phyloP scores from a whole-genome alignment of 2,888 invertebrate species.

The Pemphredon lugubris region DNA sequence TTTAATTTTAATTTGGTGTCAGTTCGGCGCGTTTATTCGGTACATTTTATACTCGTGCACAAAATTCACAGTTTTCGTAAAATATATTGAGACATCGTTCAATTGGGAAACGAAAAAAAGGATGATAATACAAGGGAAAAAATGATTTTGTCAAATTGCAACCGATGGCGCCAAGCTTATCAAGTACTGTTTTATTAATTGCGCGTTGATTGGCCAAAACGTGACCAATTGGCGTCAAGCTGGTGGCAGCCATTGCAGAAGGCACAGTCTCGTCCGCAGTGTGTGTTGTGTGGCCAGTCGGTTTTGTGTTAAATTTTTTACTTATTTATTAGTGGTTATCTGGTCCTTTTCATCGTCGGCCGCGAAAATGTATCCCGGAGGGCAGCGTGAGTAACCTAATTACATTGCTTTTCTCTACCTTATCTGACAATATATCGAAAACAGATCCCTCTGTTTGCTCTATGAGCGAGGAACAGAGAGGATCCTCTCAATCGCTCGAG shows the following conservation, averaged over 20 bases:
- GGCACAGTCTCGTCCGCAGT: constrained; percentile 71
- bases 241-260: constrained; percentile 74
- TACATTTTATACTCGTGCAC: too few species aligned
- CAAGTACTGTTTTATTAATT: constrained; percentile 37
- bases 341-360: constrained; percentile 74
- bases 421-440: constrained; percentile 33
- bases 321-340: constrained; percentile 78
- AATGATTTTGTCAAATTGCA: neutral
- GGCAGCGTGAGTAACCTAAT: constrained; percentile 84
- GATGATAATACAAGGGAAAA: too few species aligned
- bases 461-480: constrained; percentile 67
- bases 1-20: too few species aligned
- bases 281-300: constrained; percentile 78
- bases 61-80: too few species aligned
- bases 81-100: too few species aligned
- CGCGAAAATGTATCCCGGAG: constrained; percentile 85
- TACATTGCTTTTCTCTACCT: constrained; percentile 21
- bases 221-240: constrained; percentile 62
- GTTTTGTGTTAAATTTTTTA: constrained; percentile 78
- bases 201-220: constrained; percentile 54
- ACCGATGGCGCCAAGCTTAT: constrained; percentile 15
- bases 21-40: too few species aligned
- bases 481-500: constrained; percentile 61
- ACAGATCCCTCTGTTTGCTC: constrained; percentile 55
- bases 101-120: too few species aligned